Base-by-base conservation (phyloP, 2,113 vertebrate species). In the Limnothrissa miodon region DNA sequence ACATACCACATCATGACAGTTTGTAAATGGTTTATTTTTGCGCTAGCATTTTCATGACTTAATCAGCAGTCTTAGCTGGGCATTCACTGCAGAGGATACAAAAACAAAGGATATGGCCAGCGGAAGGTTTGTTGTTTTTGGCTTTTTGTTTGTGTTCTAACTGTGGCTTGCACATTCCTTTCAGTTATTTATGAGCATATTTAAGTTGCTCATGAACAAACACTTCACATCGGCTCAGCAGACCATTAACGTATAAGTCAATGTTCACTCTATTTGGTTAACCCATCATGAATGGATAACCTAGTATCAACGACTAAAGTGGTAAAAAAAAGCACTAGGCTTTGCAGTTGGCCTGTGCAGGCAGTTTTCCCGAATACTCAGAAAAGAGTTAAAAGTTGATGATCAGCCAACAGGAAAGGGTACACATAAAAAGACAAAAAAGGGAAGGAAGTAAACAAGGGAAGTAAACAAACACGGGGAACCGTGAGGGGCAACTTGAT, bases 101-200 rank as follows among this genome's bases (percentile, higher is more conserved):
- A 74, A 74, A 74, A 74, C 66, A 74, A 74, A 17, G 66, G 66
- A 74, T 39, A 36, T 74, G 66, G 11, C 66, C 66, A 36, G 66
- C 15, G 11, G 25, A 29, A 74, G 59, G 66, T 36, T 74, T 74
- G 66, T 74, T 74, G 66, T 74, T 36, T 39, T 74, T 74, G 66
- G 25, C 9, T 74, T 33, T 74, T 5, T 74, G 66, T 74, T 74
- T 36, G 13, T 74, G 33, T 4, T 5, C 66, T 74, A 33, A 29
- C 66, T 36, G 25, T 74, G 29, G 10, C 19, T 33, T 74, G 33
- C 33, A 17, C 66, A 74, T 74, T 74, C 59, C 53, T 59, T 53
- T 23, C n/a, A 29, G 59, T 74, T 39, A 33, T 36, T 74, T 74
- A 15, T 5, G 25, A 17, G 29, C 29, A 19, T 36, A 74, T 17